A percentile compares a stretch with the other conserved stretches of the same genome.
phyloP scores from a whole-genome alignment of 2,797 vertebrate species.

The Valencia hispanica region DNA sequence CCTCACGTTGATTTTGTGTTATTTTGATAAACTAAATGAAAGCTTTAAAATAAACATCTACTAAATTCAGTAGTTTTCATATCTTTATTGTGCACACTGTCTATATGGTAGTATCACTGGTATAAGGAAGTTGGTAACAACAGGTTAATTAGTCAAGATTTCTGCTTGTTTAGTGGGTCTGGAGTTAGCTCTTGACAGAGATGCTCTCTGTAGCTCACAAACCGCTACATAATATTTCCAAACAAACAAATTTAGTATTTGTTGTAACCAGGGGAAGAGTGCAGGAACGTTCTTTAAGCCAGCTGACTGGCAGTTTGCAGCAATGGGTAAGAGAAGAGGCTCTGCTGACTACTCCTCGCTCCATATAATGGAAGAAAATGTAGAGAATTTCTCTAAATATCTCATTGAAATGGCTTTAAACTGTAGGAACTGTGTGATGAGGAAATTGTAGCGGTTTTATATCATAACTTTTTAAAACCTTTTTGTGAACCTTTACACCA shows the following conservation, averaged over 20 bases:
- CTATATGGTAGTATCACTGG: no score
- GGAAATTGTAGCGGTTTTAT: not conserved
- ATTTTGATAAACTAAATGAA: no score
- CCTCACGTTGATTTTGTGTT: no score
- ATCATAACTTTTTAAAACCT: not conserved
- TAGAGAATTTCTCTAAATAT: no score
- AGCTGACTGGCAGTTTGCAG: not conserved
- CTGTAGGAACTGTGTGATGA: not conserved
- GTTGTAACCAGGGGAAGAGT: no score
- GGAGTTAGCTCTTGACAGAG: not conserved
- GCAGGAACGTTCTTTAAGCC: no score
- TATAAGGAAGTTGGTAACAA: no score
- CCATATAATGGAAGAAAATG: no score
- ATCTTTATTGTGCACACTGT: no score
- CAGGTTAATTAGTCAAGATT: no score
- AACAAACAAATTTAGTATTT: not conserved
- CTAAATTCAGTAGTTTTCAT: no score
- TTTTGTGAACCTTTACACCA: not conserved
- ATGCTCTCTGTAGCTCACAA: not conserved
- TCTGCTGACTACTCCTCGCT: not conserved
- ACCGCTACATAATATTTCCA: not conserved
- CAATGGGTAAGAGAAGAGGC: not conserved
- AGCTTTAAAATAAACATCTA: no score
- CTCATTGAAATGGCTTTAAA: not conserved
- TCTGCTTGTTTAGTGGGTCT: not conserved